phyloP scores from a whole-genome alignment of 2,888 invertebrate species.

The Leucophenga maculata region DNA sequence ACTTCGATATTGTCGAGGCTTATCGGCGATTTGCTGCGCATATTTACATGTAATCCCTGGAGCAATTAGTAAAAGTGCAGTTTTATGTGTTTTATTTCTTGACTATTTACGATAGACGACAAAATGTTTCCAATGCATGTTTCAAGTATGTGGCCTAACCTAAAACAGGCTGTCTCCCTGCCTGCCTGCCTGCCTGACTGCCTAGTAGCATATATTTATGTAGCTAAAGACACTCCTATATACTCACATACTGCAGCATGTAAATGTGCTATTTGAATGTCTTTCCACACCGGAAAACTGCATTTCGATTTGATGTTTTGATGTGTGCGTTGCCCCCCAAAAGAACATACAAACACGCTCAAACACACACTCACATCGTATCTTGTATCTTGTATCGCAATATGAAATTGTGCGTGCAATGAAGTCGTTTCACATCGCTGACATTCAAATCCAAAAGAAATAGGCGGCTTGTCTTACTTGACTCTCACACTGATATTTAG shows the following conservation, averaged over 20 bases:
- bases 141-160: conserved; percentile 58
- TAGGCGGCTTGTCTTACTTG: background rate
- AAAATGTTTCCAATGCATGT: conserved; percentile 39
- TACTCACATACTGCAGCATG: conserved; percentile 4
- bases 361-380: conserved; percentile 18
- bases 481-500: background rate
- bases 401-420: conserved; percentile 65
- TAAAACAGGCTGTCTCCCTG: conserved; percentile 35
- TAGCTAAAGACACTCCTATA: background rate
- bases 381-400: too few relatives aligned
- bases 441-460: background rate
- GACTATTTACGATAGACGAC: background rate
- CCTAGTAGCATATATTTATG: conserved; percentile 27
- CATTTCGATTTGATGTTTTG: background rate
- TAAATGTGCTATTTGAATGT: conserved; percentile 13
- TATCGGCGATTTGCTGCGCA: conserved; percentile 48
- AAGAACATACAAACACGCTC: conserved; percentile 36
- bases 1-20: conserved; percentile 34
- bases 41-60: conserved; percentile 37
- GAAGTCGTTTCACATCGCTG: conserved; percentile 53
- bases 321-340: too few relatives aligned
- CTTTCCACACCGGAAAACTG: conserved; percentile 19
- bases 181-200: background rate
- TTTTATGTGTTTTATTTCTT: conserved; percentile 57
- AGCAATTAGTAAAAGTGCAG: conserved; percentile 65